These are phyloP conservation scores for Mastigias papua DNA, from an alignment of 30 jellyfish, hydroid and myxozoan species.

Conservation along the genomic window DNA sequence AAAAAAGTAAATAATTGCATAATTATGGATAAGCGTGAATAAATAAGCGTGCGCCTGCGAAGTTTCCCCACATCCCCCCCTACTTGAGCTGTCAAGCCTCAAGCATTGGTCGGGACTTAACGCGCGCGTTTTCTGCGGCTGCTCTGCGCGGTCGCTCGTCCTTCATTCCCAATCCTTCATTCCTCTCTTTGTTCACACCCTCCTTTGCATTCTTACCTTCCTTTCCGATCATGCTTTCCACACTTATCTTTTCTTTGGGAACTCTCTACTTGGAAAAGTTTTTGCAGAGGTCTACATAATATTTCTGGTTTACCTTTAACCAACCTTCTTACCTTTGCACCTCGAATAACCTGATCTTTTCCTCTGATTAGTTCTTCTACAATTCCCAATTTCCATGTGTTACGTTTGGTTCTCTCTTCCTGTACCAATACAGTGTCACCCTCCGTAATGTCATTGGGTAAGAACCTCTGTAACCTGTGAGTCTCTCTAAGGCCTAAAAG, in stretches of 20 bases:
- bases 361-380: slow-evolving; percentile 56
- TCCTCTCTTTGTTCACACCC: not conserved
- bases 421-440: slow-evolving; percentile 55
- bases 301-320: slow-evolving; percentile 50
- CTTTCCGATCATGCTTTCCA: not conserved
- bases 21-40: not conserved
- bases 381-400: slow-evolving; percentile 50
- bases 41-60: not conserved
- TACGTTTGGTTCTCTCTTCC: slow-evolving; percentile 45
- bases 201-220: not conserved
- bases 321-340: slow-evolving; percentile 65
- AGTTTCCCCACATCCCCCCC: slow-evolving; percentile 74
- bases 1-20: not conserved
- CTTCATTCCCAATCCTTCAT: slow-evolving; percentile 10
- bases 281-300: slow-evolving; percentile 27
- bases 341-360: slow-evolving; percentile 49
- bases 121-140: slow-evolving; percentile 66
- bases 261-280: slow-evolving; percentile 42
- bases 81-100: slow-evolving; percentile 63
- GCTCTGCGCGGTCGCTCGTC: slow-evolving; percentile 52
- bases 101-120: slow-evolving; percentile 64
- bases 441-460: not conserved
- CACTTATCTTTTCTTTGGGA: not conserved
- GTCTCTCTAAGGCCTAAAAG: slow-evolving; percentile 39
- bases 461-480: not conserved